Base-by-base conservation (phyloP, 2,113 vertebrate species). In the human region DNA sequence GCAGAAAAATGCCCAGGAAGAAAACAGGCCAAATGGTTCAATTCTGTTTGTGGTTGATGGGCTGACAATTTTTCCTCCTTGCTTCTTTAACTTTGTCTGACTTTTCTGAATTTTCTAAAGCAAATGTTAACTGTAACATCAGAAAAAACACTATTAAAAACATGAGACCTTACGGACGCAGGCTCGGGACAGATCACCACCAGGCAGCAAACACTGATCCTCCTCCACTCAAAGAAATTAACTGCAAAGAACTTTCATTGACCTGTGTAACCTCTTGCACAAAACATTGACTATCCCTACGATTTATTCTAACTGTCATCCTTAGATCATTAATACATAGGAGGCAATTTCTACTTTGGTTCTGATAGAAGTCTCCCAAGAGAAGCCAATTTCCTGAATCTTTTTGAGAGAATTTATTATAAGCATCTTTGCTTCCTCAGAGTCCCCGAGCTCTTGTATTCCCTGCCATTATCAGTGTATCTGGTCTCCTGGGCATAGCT, bases 21-120 rank as follows among this genome's bases (percentile, higher is more conserved):
- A 90, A 95, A 92, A 82, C 35, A 90, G 57, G 17, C 8, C 38
- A 59, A 81, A 90, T 96, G 59, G 12, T 92, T 79, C n/a, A 83
- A 89, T 78, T 95, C 75, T 92, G 30, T 66, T 94, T 43, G 64
- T 87, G 78, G 45, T 43, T 64, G 27, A 81, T 38, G 38, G 22
- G 38, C 27, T 73, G 52, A 82, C 5, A 14, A 13, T 35, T 76
- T 87, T 78, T 30, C 35, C 27, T 14, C 16, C 32, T 82, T 66
- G 35, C 27, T 27, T 93, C 80, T 94, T 94, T 76, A 94, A 27
- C 66, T 3, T 84, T 79, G 25, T 76, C 50, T 90, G 30, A 85
- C n/a, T 84, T 93, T 88, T 81, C 30, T 30, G 66, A 93, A 90
- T 55, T 80, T 82, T 86, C 91, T 50, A 82, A 90, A 86, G 55